Base-by-base conservation (phyloP, 2,113 vertebrate species). In the Grantiella picta region DNA sequence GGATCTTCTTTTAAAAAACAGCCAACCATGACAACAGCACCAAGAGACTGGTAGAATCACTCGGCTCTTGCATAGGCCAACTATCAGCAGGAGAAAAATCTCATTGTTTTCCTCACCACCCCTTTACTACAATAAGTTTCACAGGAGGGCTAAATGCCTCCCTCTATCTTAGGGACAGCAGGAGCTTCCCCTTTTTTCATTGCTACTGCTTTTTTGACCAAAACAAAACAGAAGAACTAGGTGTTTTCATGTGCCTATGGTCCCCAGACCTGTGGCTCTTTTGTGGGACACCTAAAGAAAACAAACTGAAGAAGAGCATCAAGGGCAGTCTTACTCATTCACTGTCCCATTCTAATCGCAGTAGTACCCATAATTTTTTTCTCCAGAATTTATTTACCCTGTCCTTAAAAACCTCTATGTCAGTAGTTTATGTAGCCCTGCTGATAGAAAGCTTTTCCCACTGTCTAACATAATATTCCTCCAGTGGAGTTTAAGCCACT, bases 181-280 rank as follows among this genome's bases (percentile, higher is more conserved):
- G 47, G 17, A 71, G 12, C 10, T 44, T 66, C 31, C 17, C 23
- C 5, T 59, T 54, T 75, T 70, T 42, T 53, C 7, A 11, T n/a
- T 49, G 56, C 27, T 71, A 23, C 29, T 52, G 21, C 21, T 83
- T 73, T 83, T 84, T 57, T 73, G 9, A 57, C 12, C n/a, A 89
- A 57, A 95, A 42, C 10, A 40, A 80, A 71, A 16, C 38, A 68
- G 1, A 7, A 40, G 19, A 52, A 60, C 18, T 19, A 18, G 5
- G 5, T 66, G 36, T 47, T 59, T 29, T 38, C 3, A 1, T 12
- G 2, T 35, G 4, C 7, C 69, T 78, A 1, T 23, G 7, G 18
- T 54, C 15, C 38, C 42, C 33, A 66, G 29, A 53, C 19, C 42
- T 63, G 4, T n/a, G 23, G 27, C 13, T 92, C 47, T 82, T 70